A percentile compares a stretch with the other conserved stretches of the same genome.
phyloP scores from a whole-genome alignment of 2,888 invertebrate genomes.

The Caenorhabditis imperialis region DNA sequence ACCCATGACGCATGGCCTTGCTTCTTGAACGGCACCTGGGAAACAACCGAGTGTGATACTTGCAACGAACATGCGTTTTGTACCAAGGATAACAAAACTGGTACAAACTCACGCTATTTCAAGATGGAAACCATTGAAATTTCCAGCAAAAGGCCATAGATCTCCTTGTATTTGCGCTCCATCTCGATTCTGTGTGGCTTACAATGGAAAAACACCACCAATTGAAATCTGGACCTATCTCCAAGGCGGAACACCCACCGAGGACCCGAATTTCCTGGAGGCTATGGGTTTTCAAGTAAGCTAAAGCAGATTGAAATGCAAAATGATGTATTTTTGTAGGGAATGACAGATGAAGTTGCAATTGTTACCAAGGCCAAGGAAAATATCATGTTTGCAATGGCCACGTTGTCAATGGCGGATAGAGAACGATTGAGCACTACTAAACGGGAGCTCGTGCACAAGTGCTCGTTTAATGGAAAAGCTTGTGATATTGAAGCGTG shows the following conservation, averaged over 20 bases:
- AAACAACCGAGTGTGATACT: conserved; percentile 59
- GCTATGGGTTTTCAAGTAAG: conserved; percentile 76
- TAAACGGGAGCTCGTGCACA: conserved; percentile 76
- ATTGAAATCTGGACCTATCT: conserved; percentile 72
- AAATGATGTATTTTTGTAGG: too few species aligned
- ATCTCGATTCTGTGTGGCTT: conserved; percentile 70
- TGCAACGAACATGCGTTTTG: conserved; percentile 65
- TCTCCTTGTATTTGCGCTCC: conserved; percentile 72
- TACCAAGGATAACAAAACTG: conserved; percentile 61
- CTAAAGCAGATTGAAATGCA: too few species aligned
- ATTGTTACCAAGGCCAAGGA: conserved; percentile 78
- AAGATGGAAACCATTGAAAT: too few species aligned
- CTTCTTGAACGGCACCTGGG: conserved; percentile 59
- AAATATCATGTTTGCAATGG: conserved; percentile 77
- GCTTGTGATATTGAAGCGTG: conserved; percentile 77
- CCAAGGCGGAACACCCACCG: conserved; percentile 64
- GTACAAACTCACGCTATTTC: conserved; percentile 2
- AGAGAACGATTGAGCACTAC: conserved; percentile 70
- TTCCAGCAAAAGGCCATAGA: conserved; percentile 61
- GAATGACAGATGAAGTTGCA: conserved; percentile 78
- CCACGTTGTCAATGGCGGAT: conserved; percentile 70
- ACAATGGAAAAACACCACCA: conserved; percentile 66
- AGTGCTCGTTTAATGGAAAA: conserved; percentile 77
- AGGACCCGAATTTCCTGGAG: conserved; percentile 72
- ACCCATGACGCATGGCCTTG: conserved; percentile 68